phyloP scores from a whole-genome alignment of 2,113 vertebrate species.

The Todiramphus saurophagus region DNA sequence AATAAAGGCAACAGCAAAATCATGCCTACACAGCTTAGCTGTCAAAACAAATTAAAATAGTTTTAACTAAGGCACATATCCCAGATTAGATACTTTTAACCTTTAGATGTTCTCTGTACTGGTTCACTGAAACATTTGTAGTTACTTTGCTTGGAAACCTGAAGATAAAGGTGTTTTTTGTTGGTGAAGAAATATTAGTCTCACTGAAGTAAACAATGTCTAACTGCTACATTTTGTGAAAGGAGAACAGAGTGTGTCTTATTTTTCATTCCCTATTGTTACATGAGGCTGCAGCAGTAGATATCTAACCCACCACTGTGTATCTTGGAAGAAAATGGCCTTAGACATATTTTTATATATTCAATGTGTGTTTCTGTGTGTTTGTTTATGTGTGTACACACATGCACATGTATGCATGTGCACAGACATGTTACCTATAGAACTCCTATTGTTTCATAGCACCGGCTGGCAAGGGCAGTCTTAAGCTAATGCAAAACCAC shows the following conservation, averaged over 20 bases:
- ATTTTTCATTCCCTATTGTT: background rate
- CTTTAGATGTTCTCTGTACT: background rate
- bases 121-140: background rate
- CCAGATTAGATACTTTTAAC: background rate
- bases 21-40: background rate
- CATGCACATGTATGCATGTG: background rate
- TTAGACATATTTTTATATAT: background rate
- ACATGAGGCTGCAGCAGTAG: background rate
- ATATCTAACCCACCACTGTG: background rate
- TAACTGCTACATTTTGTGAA: background rate
- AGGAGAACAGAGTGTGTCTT: background rate
- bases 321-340: background rate
- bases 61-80: background rate
- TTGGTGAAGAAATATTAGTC: background rate
- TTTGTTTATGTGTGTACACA: background rate
- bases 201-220: background rate
- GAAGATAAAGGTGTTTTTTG: background rate
- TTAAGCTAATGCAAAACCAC: background rate
- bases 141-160: background rate
- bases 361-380: background rate
- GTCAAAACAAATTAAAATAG: background rate
- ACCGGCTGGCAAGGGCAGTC: background rate
- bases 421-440: background rate
- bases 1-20: slow-evolving; percentile 30
- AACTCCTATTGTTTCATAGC: background rate